These are phyloP conservation scores for Pampus argenteus DNA, from an alignment of 2,797 vertebrate species.

Conservation along the genomic window DNA sequence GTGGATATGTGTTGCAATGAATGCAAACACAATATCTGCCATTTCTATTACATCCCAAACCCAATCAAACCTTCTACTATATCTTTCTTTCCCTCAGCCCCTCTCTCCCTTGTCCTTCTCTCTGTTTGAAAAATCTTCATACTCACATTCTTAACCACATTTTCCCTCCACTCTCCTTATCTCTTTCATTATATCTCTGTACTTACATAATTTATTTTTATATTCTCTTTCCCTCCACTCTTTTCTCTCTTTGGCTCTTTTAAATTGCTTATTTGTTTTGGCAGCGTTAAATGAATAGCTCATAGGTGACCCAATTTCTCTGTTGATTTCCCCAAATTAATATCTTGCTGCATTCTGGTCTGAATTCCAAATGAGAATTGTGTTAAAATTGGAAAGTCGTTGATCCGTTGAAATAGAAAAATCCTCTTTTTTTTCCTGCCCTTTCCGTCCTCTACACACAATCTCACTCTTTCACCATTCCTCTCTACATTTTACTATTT, in stretches of 20 bases:
- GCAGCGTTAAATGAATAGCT: constrained; percentile 66
- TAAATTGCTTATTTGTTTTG: constrained; percentile 76
- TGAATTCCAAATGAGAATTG: constrained; percentile 77
- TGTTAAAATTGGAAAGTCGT: constrained; percentile 73
- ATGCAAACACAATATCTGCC: constrained; percentile 38
- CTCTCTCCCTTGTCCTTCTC: background rate
- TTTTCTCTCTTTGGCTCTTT: constrained; percentile 24
- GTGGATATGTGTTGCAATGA: constrained; percentile 26
- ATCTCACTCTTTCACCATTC: background rate
- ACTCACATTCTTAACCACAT: background rate
- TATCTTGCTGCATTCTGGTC: constrained; percentile 62
- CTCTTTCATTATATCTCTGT: constrained; percentile 16
- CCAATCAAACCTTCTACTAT: constrained; percentile 20
- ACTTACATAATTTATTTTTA: constrained; percentile 33
- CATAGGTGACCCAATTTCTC: constrained; percentile 78
- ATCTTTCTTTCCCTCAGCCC: background rate
- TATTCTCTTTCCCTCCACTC: constrained; percentile 29
- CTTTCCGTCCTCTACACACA: constrained; percentile 1
- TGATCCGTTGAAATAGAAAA: constrained; percentile 68
- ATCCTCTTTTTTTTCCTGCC: background rate
- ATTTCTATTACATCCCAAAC: constrained; percentile 47
- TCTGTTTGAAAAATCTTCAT: constrained; percentile 6
- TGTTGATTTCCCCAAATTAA: constrained; percentile 76
- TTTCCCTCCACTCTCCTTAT: background rate
- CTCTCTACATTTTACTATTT: constrained; percentile 23